Conservation (phyloP, 2,113 vertebrate genomes). For the Laticauda colubrina region DNA sequence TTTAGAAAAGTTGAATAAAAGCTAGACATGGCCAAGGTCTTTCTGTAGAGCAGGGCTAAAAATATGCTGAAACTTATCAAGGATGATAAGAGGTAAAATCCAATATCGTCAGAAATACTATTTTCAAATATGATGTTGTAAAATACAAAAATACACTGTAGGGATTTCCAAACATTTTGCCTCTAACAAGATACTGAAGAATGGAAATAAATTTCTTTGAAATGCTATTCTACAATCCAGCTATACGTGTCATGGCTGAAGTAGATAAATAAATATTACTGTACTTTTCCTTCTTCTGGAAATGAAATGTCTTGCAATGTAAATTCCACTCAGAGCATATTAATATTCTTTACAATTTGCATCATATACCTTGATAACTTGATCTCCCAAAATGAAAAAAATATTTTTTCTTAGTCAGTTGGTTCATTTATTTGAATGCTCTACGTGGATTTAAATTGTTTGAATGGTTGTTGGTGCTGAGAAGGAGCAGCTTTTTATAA, state of each 20-base stretch:
- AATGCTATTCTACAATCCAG: not conserved
- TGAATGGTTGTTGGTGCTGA: not conserved
- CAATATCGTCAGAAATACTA: not conserved
- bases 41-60: not conserved
- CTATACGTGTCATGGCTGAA: not conserved
- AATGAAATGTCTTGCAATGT: not conserved
- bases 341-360: not conserved
- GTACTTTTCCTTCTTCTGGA: constrained; percentile 11
- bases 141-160: not conserved
- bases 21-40: not conserved
- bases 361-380: not conserved
- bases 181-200: not conserved
- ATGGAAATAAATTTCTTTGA: not conserved
- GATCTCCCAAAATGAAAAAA: not conserved
- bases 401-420: not conserved
- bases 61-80: not conserved
- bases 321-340: not conserved
- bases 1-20: not conserved
- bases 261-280: not conserved
- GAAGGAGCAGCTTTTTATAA: not conserved
- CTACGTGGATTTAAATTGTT: not conserved
- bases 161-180: not conserved
- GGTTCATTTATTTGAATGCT: not conserved
- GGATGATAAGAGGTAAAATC: not conserved
- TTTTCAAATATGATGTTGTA: not conserved